Conservation (phyloP, 2,888 invertebrate species). For the Zelleria hepariella region DNA sequence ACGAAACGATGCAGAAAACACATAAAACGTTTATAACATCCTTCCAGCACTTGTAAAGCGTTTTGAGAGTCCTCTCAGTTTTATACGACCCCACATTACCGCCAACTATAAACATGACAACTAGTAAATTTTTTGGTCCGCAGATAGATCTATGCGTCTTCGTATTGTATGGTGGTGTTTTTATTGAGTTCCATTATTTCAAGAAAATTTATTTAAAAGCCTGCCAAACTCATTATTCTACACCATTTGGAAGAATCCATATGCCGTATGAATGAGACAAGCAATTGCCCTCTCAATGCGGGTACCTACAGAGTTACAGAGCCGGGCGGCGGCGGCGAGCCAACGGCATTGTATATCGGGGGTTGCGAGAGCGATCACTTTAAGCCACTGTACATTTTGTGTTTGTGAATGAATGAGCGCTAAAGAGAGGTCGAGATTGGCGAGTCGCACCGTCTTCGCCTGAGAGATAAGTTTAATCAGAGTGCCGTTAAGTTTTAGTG, state of each 20-base stretch:
- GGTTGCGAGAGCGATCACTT: not conserved
- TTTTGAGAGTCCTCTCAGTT: conserved; percentile 57
- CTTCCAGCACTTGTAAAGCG: conserved; percentile 70
- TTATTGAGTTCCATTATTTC: too few relatives aligned
- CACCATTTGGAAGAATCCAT: conserved; percentile 1
- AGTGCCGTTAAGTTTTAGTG: conserved; percentile 67
- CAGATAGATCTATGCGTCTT: not conserved
- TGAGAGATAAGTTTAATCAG: conserved; percentile 67
- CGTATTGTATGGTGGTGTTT: too few relatives aligned
- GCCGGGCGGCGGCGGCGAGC: not conserved
- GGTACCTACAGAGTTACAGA: not conserved
- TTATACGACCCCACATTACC: conserved; percentile 57
- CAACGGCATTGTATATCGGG: not conserved
- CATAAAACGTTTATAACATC: conserved; percentile 71
- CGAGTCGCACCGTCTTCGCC: conserved; percentile 29
- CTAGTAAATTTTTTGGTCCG: not conserved
- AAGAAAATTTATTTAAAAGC: not conserved
- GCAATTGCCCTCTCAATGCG: not conserved
- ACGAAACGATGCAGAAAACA: conserved; percentile 48
- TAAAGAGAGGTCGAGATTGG: conserved; percentile 57
- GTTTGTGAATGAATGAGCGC: conserved; percentile 28
- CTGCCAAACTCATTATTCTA: not conserved
- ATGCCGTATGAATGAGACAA: not conserved
- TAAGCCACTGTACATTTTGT: conserved; percentile 9
- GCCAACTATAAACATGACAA: not conserved